These are phyloP conservation scores for Echeneis naucrates DNA, from an alignment of 2,797 vertebrate genomes.

Conservation along the genomic window DNA sequence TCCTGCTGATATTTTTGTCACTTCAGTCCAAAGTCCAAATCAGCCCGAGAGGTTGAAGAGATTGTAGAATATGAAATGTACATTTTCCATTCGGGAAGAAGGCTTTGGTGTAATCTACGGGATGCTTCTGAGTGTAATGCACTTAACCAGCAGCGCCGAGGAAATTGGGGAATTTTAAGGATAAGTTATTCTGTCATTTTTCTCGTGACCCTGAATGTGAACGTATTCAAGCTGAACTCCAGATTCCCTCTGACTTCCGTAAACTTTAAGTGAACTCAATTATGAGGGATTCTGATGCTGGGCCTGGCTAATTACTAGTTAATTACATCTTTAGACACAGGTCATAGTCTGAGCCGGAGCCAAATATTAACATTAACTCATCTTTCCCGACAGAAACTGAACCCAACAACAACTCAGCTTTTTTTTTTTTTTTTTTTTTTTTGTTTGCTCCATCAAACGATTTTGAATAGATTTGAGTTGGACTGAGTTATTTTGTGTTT, in stretches of 20 bases:
- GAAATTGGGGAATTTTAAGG: conserved; percentile 39
- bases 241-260: conserved; percentile 57
- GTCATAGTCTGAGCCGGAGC: conserved; percentile 49
- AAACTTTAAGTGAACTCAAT: conserved; percentile 60
- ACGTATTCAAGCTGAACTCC: conserved; percentile 47
- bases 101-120: conserved; percentile 35
- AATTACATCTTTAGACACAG: conserved; percentile 65
- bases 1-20: conserved; percentile 45
- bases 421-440: too few relatives aligned
- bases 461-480: conserved; percentile 15
- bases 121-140: conserved; percentile 24
- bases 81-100: conserved; percentile 35
- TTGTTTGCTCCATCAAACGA: conserved; percentile 33
- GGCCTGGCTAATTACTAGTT: conserved; percentile 67
- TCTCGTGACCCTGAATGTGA: conserved; percentile 34
- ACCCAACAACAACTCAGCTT: conserved; percentile 29
- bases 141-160: conserved; percentile 17
- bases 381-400: conserved; percentile 47
- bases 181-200: conserved; percentile 37
- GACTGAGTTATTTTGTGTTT: background rate
- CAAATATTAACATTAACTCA: conserved; percentile 44
- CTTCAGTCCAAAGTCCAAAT: conserved; percentile 33
- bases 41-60: conserved; percentile 42
- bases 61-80: conserved; percentile 27
- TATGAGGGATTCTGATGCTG: conserved; percentile 39